phyloP scores from a whole-genome alignment of 2,888 invertebrate species.

The Deilephila elpenor region DNA sequence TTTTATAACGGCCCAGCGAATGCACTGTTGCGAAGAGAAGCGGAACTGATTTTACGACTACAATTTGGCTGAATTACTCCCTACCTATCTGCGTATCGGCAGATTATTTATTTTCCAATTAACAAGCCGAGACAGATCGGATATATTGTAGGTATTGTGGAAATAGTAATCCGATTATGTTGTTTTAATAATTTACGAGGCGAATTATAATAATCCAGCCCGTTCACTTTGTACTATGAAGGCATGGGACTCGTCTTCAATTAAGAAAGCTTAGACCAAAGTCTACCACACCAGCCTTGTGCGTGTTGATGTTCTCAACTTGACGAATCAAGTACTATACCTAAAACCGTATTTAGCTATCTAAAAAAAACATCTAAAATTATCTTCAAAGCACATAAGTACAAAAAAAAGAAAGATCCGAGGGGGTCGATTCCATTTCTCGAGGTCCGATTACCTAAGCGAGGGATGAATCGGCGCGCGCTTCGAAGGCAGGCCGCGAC shows the following conservation, averaged over 20 bases:
- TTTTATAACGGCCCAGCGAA: slow-evolving; percentile 49
- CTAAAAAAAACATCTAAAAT: no score
- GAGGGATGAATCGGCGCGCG: slow-evolving; percentile 70
- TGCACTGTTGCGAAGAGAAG: slow-evolving; percentile 45
- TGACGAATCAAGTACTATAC: no score
- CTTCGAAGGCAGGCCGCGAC: slow-evolving; percentile 51
- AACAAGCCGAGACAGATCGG: slow-evolving; percentile 33
- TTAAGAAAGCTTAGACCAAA: no score
- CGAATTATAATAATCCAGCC: no score
- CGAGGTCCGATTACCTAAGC: slow-evolving; percentile 44
- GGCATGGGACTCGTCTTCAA: no score
- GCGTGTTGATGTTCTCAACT: no score
- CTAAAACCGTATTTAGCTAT: no score
- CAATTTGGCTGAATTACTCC: slow-evolving; percentile 45
- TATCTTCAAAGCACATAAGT: no score
- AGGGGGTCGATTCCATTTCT: slow-evolving; percentile 54
- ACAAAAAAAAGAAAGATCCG: slow-evolving; percentile 37
- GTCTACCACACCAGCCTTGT: no score
- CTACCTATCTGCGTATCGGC: slow-evolving; percentile 38
- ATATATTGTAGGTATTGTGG: neutral
- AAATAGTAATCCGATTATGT: neutral
- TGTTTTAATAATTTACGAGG: no score
- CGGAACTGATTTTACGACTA: slow-evolving; percentile 55
- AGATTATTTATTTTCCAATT: slow-evolving; percentile 45
- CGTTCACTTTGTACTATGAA: no score